Conservation (phyloP, 2,113 vertebrate genomes). For the Pavo muticus region DNA sequence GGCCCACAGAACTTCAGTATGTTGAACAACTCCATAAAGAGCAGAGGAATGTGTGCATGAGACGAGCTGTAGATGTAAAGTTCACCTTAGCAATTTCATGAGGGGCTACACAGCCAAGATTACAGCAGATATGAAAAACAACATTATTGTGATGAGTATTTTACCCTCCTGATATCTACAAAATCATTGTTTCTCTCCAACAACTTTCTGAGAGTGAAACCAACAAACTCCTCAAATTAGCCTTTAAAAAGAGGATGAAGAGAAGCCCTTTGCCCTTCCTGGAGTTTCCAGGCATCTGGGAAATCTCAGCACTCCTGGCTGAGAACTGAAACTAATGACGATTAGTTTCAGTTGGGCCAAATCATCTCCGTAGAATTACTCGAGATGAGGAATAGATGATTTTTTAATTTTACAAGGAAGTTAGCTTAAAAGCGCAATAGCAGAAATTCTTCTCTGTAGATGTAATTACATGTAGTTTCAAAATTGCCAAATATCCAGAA, state of each 20-base stretch:
- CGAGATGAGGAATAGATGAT: neutral
- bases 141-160: neutral
- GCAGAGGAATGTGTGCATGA: neutral
- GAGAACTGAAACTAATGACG: neutral
- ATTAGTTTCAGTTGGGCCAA: neutral
- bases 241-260: neutral
- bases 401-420: neutral
- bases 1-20: neutral
- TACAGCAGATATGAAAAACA: neutral
- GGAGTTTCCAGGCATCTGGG: neutral
- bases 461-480: neutral
- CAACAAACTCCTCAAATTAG: neutral
- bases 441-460: neutral
- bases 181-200: neutral
- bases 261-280: neutral
- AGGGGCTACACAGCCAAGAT: neutral
- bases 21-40: neutral
- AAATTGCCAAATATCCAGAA: neutral
- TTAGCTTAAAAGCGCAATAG: neutral
- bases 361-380: neutral
- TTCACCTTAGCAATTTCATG: neutral
- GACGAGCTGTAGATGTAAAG: neutral
- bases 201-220: neutral
- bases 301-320: neutral
- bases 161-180: neutral